Conservation (phyloP, 2,888 invertebrate genomes). For the Tipula confusa region DNA sequence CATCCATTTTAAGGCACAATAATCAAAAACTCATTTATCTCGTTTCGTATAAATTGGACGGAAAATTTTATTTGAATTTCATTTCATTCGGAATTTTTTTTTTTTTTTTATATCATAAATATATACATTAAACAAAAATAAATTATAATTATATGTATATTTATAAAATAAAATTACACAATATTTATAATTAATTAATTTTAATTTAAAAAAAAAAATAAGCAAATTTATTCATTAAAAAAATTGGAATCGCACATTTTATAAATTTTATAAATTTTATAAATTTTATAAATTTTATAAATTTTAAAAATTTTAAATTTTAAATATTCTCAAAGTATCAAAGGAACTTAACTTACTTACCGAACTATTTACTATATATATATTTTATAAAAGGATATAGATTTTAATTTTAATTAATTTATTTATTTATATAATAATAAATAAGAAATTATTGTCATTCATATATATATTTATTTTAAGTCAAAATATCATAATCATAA, state of each 20-base stretch:
- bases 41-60: neutral
- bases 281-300: neutral
- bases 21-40: neutral
- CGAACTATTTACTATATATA: neutral
- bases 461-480: neutral
- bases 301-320: neutral
- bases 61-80: neutral
- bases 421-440: neutral
- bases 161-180: neutral
- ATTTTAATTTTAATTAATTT: neutral
- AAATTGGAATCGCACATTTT: constrained; percentile 25
- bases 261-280: neutral
- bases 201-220: neutral
- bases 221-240: neutral
- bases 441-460: neutral
- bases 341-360: constrained; percentile 12
- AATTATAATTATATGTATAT: constrained; percentile 1
- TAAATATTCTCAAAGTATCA: constrained; percentile 6
- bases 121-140: neutral
- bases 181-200: neutral
- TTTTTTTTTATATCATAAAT: neutral
- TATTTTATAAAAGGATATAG: neutral
- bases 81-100: neutral
- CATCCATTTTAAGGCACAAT: too few species aligned
- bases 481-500: neutral